Evolutionary conservation across 2,888 invertebrate species (phyloP).

Genomic region (Dryobotodes eremita): DNA sequence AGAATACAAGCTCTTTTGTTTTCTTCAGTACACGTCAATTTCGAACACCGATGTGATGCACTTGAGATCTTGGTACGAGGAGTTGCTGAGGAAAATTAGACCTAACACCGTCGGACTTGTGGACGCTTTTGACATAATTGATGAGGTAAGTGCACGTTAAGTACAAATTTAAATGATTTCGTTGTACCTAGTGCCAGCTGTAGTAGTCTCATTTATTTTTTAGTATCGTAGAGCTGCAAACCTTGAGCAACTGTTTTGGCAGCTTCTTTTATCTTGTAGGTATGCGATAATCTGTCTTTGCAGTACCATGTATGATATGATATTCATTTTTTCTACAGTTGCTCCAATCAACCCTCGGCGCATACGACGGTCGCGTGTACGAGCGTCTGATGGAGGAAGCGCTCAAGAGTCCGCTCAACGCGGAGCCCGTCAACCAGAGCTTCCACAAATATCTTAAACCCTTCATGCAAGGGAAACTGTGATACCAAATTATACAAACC

Average conservation of each 20-base stretch:
- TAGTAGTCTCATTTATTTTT: too few relatives aligned
- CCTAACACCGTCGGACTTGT: conserved; percentile 97
- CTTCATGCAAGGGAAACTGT: conserved; percentile 93
- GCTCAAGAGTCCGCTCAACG: conserved; percentile 94
- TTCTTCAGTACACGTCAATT: conserved; percentile 92
- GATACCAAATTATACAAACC: conserved; percentile 69
- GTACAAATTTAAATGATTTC: too few relatives aligned
- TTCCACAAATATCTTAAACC: conserved; percentile 94
- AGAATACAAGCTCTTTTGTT: conserved; percentile 13
- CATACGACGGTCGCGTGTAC: conserved; percentile 95
- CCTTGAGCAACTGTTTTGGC: background rate
- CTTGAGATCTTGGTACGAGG: conserved; percentile 93
- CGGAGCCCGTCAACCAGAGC: conserved; percentile 93
- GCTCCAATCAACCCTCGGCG: conserved; percentile 93
- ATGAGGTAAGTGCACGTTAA: conserved; percentile 88
- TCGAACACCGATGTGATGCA: conserved; percentile 85
- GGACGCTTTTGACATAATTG: conserved; percentile 96
- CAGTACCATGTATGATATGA: background rate
- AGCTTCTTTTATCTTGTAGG: background rate
- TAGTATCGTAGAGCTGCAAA: background rate
- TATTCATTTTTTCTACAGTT: conserved; percentile 67
- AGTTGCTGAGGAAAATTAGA: conserved; percentile 92
- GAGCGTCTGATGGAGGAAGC: conserved; percentile 94
- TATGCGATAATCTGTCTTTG: background rate
- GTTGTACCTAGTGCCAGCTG: background rate